Evolutionary conservation across 2,113 vertebrate species (phyloP).

Genomic region (Potamarius usumacintae): DNA sequence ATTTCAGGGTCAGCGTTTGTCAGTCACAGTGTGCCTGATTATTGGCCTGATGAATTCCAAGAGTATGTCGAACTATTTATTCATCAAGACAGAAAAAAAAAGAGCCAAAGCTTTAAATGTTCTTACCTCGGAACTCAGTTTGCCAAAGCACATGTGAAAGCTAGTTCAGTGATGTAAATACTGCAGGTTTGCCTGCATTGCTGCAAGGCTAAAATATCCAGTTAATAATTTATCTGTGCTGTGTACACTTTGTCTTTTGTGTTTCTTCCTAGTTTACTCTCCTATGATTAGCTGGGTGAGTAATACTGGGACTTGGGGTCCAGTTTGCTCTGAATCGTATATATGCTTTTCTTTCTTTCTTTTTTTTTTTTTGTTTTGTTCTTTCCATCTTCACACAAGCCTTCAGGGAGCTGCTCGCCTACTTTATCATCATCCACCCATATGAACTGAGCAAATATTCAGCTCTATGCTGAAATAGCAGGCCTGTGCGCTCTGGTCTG

Average conservation of each 20-base stretch:
- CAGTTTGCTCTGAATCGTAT: conserved; percentile 22
- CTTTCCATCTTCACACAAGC: neutral
- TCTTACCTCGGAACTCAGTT: neutral
- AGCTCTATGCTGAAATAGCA: neutral
- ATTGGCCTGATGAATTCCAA: conserved; percentile 27
- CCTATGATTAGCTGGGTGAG: conserved; percentile 19
- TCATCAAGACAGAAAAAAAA: neutral
- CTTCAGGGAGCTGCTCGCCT: conserved; percentile 17
- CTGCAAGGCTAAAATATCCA: conserved; percentile 38
- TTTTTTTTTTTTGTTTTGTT: neutral
- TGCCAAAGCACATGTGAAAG: conserved; percentile 17
- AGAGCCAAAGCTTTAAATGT: conserved; percentile 17
- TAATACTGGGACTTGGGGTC: conserved; percentile 13
- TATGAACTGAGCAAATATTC: conserved; percentile 20
- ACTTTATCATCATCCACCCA: conserved; percentile 32
- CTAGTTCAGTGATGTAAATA: conserved; percentile 41
- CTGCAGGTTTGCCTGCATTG: conserved; percentile 38
- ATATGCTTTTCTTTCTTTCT: conserved; percentile 11
- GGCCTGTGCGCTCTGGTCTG: neutral
- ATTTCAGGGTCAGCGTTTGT: conserved; percentile 43
- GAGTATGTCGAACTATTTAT: neutral
- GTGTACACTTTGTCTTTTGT: conserved; percentile 37
- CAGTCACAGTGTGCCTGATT: conserved; percentile 33
- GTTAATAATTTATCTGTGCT: conserved; percentile 47
- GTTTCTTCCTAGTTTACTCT: conserved; percentile 30